These are phyloP conservation scores for Chloroceryle inda DNA, from an alignment of 2,797 vertebrate species.

Conservation along the genomic window DNA sequence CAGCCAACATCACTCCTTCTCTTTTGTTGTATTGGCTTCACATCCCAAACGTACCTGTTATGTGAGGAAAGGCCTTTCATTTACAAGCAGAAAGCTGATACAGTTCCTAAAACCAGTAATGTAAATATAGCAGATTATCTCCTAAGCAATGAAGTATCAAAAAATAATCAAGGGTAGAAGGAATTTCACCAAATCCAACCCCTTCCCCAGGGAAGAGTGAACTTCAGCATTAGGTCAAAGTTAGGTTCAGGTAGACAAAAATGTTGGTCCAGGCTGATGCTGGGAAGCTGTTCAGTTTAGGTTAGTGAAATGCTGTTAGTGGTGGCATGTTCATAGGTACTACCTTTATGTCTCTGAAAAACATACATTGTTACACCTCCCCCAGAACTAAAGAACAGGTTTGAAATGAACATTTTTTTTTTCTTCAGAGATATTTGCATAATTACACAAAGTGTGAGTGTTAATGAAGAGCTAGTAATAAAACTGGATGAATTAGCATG, in stretches of 20 bases:
- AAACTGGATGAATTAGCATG: constrained; percentile 75
- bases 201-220: neutral
- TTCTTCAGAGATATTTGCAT: constrained; percentile 60
- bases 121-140: neutral
- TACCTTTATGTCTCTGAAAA: neutral
- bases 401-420: constrained; percentile 8
- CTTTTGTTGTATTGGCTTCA: neutral
- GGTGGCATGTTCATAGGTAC: neutral
- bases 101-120: neutral
- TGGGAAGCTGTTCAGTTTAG: neutral
- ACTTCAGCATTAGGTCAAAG: neutral
- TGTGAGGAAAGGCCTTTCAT: neutral
- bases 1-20: neutral
- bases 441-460: constrained; percentile 61
- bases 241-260: neutral
- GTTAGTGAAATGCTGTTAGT: neutral
- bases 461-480: constrained; percentile 76
- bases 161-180: neutral
- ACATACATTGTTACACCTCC: neutral
- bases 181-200: neutral
- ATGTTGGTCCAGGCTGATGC: neutral
- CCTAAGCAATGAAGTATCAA: neutral
- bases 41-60: too few species aligned
- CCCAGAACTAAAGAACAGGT: constrained; percentile 12
- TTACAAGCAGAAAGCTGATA: neutral